A percentile compares a stretch with the other conserved stretches of the same genome.
phyloP scores from a whole-genome alignment of 2,797 vertebrate genomes.

The Morelia viridis region DNA sequence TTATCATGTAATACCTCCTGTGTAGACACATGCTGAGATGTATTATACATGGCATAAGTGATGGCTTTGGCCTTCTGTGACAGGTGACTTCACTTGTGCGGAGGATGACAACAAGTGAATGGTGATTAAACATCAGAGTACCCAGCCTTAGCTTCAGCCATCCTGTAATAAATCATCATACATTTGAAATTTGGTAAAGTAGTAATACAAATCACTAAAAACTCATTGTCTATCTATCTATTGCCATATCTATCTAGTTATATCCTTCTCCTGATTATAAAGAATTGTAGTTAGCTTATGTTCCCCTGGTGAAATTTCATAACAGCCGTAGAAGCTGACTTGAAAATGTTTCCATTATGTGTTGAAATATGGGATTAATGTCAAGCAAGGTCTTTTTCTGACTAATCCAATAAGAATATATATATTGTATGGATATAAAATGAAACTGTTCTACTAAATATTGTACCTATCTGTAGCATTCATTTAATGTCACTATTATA shows the following conservation, averaged over 20 bases:
- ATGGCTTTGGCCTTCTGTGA: conserved; percentile 45
- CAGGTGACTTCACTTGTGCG: conserved; percentile 50
- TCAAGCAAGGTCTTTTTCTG: not conserved
- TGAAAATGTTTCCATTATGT: conserved; percentile 37
- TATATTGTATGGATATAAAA: not conserved
- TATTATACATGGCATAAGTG: conserved; percentile 30
- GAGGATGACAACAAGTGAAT: conserved; percentile 60
- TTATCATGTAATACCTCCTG: conserved; percentile 27
- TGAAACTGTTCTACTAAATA: not conserved
- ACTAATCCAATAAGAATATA: not conserved
- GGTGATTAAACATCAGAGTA: conserved; percentile 58
- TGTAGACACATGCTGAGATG: conserved; percentile 16
- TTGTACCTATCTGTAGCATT: not conserved
- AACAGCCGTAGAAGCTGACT: conserved; percentile 37
- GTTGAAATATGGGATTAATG: conserved; percentile 33
- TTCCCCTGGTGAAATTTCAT: conserved; percentile 2
- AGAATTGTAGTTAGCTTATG: conserved; percentile 44
- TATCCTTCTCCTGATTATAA: conserved; percentile 39
- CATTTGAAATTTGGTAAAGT: conserved; percentile 66
- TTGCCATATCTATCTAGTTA: conserved; percentile 38
- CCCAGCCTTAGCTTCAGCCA: conserved; percentile 53
- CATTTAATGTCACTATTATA: not conserved
- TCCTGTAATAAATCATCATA: conserved; percentile 63
- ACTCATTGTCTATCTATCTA: conserved; percentile 32
- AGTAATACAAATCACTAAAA: conserved; percentile 58